Conservation (phyloP, 2,113 vertebrate genomes). For the Ameiurus melas region DNA sequence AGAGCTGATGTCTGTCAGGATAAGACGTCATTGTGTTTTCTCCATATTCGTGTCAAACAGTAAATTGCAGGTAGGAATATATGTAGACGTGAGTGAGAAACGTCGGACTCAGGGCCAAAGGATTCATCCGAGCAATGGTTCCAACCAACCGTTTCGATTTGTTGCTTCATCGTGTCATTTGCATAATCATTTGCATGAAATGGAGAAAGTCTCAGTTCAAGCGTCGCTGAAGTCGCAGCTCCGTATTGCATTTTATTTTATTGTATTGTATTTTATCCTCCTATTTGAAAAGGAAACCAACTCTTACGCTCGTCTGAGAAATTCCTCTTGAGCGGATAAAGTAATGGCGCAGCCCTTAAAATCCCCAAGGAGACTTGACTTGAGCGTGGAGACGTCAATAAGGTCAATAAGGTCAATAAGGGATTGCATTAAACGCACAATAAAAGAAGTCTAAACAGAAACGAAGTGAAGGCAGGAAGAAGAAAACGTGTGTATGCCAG, state of each 20-base stretch:
- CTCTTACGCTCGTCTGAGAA: not conserved
- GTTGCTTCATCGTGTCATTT: not conserved
- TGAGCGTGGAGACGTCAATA: not conserved
- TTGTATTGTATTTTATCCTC: not conserved
- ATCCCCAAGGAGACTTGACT: not conserved
- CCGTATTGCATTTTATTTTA: not conserved
- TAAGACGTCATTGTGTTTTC: not conserved
- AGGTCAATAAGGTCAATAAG: not conserved
- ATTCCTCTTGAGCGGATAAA: not conserved
- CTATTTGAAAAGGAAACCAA: not conserved
- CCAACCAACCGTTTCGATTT: not conserved
- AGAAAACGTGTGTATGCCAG: not conserved
- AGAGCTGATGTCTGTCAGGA: not conserved
- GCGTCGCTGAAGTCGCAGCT: not conserved
- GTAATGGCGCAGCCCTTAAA: not conserved
- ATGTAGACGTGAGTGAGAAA: too few relatives aligned
- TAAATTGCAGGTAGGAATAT: not conserved
- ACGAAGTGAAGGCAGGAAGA: not conserved
- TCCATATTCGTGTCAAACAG: not conserved
- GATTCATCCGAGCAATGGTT: not conserved
- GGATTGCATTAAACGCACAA: not conserved
- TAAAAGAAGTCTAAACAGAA: not conserved
- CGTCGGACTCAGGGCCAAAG: too few relatives aligned
- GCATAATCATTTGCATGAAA: not conserved
- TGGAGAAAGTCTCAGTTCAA: not conserved